Conservation (phyloP, 2,113 vertebrate species). For the Centropristis striata region DNA sequence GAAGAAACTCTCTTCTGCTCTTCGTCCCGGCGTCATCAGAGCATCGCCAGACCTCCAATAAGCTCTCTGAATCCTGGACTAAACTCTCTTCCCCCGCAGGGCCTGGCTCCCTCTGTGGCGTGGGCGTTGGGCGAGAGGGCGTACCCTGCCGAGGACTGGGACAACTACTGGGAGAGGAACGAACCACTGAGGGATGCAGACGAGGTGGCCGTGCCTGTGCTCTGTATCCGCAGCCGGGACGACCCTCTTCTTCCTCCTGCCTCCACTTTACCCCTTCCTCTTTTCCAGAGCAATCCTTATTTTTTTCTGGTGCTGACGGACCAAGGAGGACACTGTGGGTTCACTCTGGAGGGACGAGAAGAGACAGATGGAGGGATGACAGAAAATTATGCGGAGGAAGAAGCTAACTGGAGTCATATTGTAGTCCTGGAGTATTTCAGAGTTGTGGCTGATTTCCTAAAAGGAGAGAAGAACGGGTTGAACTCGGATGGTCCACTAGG, state of each 20-base stretch:
- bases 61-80: constrained; percentile 2
- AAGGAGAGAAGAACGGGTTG: constrained; percentile 65
- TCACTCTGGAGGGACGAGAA: constrained; percentile 68
- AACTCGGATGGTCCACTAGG: constrained; percentile 47
- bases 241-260: constrained; percentile 88
- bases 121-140: constrained; percentile 62
- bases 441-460: constrained; percentile 88
- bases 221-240: constrained; percentile 89
- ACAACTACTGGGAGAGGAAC: constrained; percentile 91
- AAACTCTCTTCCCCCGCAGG: neutral
- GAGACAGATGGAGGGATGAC: neutral
- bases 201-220: constrained; percentile 89
- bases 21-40: neutral
- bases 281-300: constrained; percentile 91
- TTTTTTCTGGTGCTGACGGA: constrained; percentile 89
- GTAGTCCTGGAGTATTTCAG: constrained; percentile 88
- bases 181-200: constrained; percentile 93
- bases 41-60: neutral
- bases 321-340: constrained; percentile 90
- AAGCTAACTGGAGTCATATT: constrained; percentile 87
- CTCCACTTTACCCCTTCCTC: constrained; percentile 83
- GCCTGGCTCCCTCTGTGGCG: constrained; percentile 41
- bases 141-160: constrained; percentile 82
- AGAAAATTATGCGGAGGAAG: constrained; percentile 1
- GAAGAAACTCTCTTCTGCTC: constrained; percentile 90